Evolutionary conservation across 1,140 invertebrate genomes (phyloP).

Genomic region (Hydropsyche tenuis): DNA sequence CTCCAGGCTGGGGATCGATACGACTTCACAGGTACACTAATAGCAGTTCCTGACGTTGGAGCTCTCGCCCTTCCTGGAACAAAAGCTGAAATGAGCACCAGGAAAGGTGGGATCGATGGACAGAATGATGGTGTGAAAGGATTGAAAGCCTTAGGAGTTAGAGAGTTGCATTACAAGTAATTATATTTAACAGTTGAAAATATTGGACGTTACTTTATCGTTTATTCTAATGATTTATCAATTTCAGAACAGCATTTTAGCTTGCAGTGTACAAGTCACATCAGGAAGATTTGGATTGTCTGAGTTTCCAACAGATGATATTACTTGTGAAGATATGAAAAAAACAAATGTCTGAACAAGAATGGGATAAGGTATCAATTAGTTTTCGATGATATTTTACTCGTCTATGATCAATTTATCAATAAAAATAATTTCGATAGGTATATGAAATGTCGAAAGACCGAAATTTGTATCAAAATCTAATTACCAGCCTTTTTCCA

Average conservation of each 20-base stretch:
- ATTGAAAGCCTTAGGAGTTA: slow-evolving; percentile 91
- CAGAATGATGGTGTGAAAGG: slow-evolving; percentile 89
- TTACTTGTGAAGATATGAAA: slow-evolving; percentile 90
- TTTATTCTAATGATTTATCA: slow-evolving; percentile 24
- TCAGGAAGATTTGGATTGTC: slow-evolving; percentile 84
- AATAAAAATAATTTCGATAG: too few relatives aligned
- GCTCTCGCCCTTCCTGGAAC: slow-evolving; percentile 85
- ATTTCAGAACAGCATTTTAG: slow-evolving; percentile 88
- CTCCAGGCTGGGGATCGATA: slow-evolving; percentile 76
- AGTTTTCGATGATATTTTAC: slow-evolving; percentile 14
- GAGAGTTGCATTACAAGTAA: slow-evolving; percentile 89
- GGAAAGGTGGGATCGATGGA: slow-evolving; percentile 74
- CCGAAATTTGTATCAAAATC: slow-evolving; percentile 89
- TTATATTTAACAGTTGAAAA: neutral
- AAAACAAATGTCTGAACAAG: slow-evolving; percentile 93
- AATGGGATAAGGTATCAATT: slow-evolving; percentile 81
- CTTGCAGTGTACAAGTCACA: slow-evolving; percentile 88
- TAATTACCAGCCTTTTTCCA: slow-evolving; percentile 93
- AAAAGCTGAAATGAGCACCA: slow-evolving; percentile 79
- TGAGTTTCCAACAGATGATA: slow-evolving; percentile 78
- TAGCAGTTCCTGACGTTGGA: slow-evolving; percentile 96
- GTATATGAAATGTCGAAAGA: slow-evolving; percentile 98
- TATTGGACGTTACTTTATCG: neutral
- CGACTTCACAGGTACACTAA: slow-evolving; percentile 96
- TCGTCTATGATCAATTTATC: slow-evolving; percentile 13